phyloP scores from a whole-genome alignment of 1,140 invertebrate species.

The Caenorhabditis tropicalis region DNA sequence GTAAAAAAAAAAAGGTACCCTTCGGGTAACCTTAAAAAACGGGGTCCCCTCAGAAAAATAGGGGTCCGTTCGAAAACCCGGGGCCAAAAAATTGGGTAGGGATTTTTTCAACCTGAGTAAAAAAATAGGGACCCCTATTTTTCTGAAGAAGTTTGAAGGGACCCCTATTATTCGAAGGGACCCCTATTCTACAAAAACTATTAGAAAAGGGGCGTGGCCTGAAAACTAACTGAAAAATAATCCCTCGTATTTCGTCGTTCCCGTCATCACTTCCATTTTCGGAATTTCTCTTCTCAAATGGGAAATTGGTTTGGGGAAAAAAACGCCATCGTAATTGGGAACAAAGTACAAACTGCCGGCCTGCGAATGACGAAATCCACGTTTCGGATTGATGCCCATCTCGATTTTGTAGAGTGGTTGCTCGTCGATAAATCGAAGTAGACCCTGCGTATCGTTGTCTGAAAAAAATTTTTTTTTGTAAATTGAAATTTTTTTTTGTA shows the following conservation, averaged over 20 bases:
- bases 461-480: not conserved
- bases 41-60: too few species aligned
- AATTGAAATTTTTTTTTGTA: too few species aligned
- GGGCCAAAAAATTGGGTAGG: too few species aligned
- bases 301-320: constrained; percentile 48
- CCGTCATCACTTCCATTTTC: constrained; percentile 45
- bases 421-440: constrained; percentile 4
- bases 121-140: too few species aligned
- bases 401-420: constrained; percentile 28
- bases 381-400: not conserved
- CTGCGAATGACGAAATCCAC: not conserved
- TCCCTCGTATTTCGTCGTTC: constrained; percentile 53
- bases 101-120: too few species aligned
- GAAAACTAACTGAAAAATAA: constrained; percentile 54
- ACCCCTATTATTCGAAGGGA: too few species aligned
- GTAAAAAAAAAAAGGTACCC: too few species aligned
- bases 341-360: constrained; percentile 43
- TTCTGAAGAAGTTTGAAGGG: too few species aligned
- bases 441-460: not conserved
- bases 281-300: constrained; percentile 48
- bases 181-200: too few species aligned
- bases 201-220: too few species aligned
- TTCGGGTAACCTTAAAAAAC: too few species aligned
- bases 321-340: constrained; percentile 49
- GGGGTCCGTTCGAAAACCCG: too few species aligned